Evolutionary conservation across 2,113 vertebrate genomes (phyloP).

Genomic region (Nyctibius bracteatus): DNA sequence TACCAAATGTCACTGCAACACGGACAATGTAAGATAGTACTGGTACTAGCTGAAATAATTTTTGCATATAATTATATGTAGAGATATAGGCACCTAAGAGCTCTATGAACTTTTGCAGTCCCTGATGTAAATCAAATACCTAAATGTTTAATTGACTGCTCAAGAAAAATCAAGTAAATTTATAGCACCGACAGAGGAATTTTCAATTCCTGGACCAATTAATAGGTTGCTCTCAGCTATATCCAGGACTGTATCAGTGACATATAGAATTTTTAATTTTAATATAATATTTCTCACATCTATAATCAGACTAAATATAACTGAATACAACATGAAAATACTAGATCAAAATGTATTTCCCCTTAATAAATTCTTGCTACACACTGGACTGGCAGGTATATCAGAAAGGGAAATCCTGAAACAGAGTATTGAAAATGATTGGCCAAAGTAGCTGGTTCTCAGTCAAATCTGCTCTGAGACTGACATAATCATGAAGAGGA

Average conservation of each 20-base stretch:
- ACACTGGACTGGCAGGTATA: neutral
- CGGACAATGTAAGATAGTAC: neutral
- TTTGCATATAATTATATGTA: neutral
- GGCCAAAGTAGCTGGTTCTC: neutral
- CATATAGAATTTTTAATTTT: neutral
- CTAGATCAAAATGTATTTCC: neutral
- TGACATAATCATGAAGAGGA: neutral
- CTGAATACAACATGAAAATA: neutral
- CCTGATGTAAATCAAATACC: neutral
- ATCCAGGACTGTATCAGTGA: neutral
- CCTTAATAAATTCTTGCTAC: neutral
- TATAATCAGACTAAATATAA: constrained; percentile 2
- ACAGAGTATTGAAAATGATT: neutral
- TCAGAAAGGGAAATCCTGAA: constrained; percentile 1
- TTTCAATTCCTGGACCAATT: neutral
- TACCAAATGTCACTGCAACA: neutral
- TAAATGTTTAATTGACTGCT: neutral
- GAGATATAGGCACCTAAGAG: neutral
- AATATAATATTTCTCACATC: neutral
- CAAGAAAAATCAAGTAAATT: neutral
- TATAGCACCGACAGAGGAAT: neutral
- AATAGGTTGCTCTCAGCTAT: neutral
- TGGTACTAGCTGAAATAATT: neutral
- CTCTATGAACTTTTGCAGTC: neutral
- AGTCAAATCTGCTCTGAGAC: neutral